Evolutionary conservation across 1,140 invertebrate genomes (phyloP).

Genomic region (Myzus persicae): DNA sequence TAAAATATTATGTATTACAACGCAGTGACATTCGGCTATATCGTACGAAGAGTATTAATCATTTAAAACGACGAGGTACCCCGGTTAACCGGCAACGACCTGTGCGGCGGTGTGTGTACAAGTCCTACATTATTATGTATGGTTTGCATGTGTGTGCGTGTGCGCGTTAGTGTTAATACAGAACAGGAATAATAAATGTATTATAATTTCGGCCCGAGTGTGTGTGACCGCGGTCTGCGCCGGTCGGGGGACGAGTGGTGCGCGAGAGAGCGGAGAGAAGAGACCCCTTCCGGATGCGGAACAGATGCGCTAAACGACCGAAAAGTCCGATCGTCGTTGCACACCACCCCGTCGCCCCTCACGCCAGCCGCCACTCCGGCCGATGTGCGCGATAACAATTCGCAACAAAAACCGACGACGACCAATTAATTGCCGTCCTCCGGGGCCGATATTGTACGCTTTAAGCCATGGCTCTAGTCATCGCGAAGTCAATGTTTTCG

Average conservation of each 20-base stretch:
- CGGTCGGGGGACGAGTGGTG: background rate
- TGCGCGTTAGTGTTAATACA: slow-evolving; percentile 36
- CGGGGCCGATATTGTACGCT: background rate
- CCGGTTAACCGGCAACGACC: slow-evolving; percentile 31
- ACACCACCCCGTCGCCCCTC: background rate
- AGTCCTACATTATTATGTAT: background rate
- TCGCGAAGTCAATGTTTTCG: background rate
- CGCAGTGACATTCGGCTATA: background rate
- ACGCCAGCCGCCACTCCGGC: too few species aligned
- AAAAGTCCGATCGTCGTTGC: slow-evolving; percentile 28
- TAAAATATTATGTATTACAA: background rate
- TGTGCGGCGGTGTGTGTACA: background rate
- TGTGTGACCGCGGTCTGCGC: background rate
- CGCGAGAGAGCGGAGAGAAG: background rate
- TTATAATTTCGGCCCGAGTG: slow-evolving; percentile 23
- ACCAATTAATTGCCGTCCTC: slow-evolving; percentile 36
- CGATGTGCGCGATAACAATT: background rate
- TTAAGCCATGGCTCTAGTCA: background rate
- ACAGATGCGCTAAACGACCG: slow-evolving; percentile 55
- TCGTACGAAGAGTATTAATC: background rate
- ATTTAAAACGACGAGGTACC: background rate
- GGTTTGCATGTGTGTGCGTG: background rate
- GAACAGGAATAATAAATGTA: slow-evolving; percentile 51
- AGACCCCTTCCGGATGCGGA: background rate
- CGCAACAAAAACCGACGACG: slow-evolving; percentile 44